These are phyloP conservation scores for Calcarius lapponicus DNA, from an alignment of 2,797 vertebrate species.

Conservation along the genomic window DNA sequence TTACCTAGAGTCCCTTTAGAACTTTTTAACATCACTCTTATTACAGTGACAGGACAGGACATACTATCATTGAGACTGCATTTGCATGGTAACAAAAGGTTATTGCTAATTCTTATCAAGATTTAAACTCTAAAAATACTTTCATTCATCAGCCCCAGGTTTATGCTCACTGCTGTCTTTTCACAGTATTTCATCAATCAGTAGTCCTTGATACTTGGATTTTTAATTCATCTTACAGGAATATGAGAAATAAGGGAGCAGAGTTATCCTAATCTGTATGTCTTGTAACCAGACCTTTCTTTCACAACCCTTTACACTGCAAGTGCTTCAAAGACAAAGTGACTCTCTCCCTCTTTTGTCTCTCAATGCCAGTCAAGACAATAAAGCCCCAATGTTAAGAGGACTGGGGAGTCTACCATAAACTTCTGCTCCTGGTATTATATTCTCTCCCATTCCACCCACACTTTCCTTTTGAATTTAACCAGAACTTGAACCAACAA, in stretches of 20 bases:
- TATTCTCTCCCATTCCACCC: neutral
- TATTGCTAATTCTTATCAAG: neutral
- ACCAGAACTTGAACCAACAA: conserved; percentile 25
- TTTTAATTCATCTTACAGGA: neutral
- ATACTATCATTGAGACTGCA: neutral
- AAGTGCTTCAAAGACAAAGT: neutral
- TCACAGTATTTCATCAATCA: neutral
- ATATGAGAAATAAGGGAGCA: neutral
- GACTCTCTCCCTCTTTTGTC: neutral
- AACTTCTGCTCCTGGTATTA: neutral
- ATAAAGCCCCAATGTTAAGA: neutral
- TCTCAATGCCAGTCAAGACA: neutral
- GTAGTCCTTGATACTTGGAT: neutral
- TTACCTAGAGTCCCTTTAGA: neutral
- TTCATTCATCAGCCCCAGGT: neutral
- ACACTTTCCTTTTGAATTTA: conserved; percentile 6
- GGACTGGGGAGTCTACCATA: neutral
- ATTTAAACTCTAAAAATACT: neutral
- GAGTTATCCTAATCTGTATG: neutral
- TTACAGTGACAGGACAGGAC: neutral
- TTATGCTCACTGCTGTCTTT: neutral
- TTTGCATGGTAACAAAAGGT: neutral
- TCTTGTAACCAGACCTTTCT: neutral
- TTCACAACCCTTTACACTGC: neutral
- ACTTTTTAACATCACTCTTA: neutral